Base-by-base conservation (phyloP, 2,113 vertebrate genomes). In the Sylvia atricapilla region DNA sequence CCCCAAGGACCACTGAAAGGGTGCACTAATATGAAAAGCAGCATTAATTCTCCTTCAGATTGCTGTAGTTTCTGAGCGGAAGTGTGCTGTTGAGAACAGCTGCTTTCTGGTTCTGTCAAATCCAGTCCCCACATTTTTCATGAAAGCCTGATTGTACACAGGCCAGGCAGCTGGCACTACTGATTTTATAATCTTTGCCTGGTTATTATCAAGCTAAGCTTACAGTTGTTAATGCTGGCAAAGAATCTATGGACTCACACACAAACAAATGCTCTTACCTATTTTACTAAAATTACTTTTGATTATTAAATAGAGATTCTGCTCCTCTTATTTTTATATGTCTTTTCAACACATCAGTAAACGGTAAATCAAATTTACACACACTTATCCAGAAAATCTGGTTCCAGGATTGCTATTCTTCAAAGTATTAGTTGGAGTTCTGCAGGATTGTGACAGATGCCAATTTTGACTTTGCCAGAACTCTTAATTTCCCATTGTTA, bases 121-220 rank as follows among this genome's bases (percentile, higher is more conserved):
- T 62, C 49, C 66, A 63, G 41, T 68, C 66, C 37, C 31, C 91
- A 94, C 81, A 82, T 94, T 95, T 89, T 91, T 78, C n/a, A 82
- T 84, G 87, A 94, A 95, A 87, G 93, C 70, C 62, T 94, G 46
- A 96, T 53, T 95, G 84, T 93, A 73, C 74, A 62, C 8, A 89
- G 62, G 81, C 87, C 70, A 87, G 77, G 63, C 81, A 96, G 91
- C 93, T 93, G 93, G 74, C 91, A 87, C 41, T 62, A 75, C 69
- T 89, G 81, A 49, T 93, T 96, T 94, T 91, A 89, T 70, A 62
- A 90, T 89, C 81, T 82, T 64, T 91, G 81, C 16, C 81, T 92
- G 30, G 46, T 78, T 91, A 82, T 64, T 91, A 64, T 52, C 70
- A 83, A 73, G 62, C 67, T 89, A 84, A 89, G 37, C 13, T 87